Base-by-base conservation (phyloP, 2,888 invertebrate species). In the Tipula vernalis region DNA sequence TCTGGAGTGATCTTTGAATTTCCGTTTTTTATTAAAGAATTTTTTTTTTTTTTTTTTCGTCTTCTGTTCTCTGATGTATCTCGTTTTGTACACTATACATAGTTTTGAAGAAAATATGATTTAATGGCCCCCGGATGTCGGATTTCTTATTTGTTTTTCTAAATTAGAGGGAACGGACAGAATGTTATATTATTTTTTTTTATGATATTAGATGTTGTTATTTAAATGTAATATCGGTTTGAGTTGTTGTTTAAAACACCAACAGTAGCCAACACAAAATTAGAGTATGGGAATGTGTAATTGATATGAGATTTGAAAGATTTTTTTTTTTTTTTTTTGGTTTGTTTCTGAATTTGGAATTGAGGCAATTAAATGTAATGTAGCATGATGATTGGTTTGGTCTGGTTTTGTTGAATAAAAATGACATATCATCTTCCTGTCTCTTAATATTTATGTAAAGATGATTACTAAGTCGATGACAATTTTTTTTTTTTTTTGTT, bases 1-100 rank as follows among this genome's bases (percentile, higher is more conserved):
- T 84, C 36, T 84, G 84, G 84, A 84, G 84, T 84, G 84, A 84
- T 84, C 84, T 84, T 84, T 84, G 84, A 84, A 41, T 84, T 84
- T 84, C 84, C 84, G 84, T 84, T 84, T 84, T 84, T 39, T 39
- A 15, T n/a, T 51, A 15, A 84, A 39, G 36, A 84, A 84, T 84
- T 84, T 71, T 71, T 39, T 28, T 28, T 28, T 28, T 28, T 1
- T 84, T 84, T 36, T 84, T 84, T 84, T 84, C n/a, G 84, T 84
- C 84, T 84, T 84, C n/a, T 15, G 41, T 15, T 84, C 15, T 39
- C 28, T 5, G 6, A 10, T 39, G 71, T 57, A 71, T 51, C 51
- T 15, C 51, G 28, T 51, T 15, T 51, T 6, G 6, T 51, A 51
- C 28, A 57, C 13, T 8, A 15, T 84, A 84, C 41, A 39, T 84